Conservation (phyloP, 35 echinoderm and acorn worm genomes). For the Heliocidaris tuberculata region DNA sequence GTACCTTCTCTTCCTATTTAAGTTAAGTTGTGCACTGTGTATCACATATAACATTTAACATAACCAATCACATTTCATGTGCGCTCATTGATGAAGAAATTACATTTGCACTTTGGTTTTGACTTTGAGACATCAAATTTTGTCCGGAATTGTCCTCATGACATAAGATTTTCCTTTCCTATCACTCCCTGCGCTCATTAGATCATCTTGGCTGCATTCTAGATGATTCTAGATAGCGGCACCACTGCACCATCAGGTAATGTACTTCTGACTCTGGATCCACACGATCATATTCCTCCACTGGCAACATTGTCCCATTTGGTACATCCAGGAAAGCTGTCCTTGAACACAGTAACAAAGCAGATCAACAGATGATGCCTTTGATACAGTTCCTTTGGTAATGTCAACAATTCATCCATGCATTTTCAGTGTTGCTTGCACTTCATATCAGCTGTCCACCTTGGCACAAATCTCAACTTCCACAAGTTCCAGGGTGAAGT, state of each 20-base stretch:
- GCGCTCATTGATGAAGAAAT: background rate
- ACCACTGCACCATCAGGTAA: background rate
- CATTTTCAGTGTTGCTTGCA: background rate
- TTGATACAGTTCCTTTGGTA: background rate
- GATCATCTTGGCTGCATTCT: background rate
- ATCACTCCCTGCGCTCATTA: background rate
- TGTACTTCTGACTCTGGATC: background rate
- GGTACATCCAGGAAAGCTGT: background rate
- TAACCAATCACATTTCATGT: background rate
- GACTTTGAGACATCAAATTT: background rate
- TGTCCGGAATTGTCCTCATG: background rate
- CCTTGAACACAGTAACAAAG: background rate
- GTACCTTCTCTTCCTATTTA: background rate
- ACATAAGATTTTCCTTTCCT: too few relatives aligned
- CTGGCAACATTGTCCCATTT: background rate
- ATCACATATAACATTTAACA: background rate
- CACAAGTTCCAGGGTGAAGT: background rate
- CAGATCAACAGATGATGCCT: background rate
- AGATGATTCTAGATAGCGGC: too few relatives aligned
- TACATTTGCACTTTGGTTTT: background rate
- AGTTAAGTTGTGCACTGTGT: background rate
- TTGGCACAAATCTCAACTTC: background rate
- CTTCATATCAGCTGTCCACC: background rate
- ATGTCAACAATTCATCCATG: background rate
- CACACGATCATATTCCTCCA: background rate